Evolutionary conservation across 2,113 vertebrate genomes (phyloP), one percentile per base, ranked within the genome.

Genomic region (Etheostoma spectabile): DNA sequence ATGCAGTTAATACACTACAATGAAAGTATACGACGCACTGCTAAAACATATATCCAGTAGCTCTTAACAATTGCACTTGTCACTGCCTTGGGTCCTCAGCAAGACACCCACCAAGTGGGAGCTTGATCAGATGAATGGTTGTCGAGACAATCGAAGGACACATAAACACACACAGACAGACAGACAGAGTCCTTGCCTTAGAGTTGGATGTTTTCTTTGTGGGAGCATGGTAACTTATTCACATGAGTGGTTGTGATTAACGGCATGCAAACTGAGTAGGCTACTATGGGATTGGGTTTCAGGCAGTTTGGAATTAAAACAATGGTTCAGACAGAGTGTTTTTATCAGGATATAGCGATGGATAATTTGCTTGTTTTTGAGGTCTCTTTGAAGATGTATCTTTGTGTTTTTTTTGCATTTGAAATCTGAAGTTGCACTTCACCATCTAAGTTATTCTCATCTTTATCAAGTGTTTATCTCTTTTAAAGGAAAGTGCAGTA

Each of bases 401-500:
- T 79, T 15, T 68, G n/a, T 33, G 35, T 16, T 14, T 5, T 42
- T 4, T 48, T 65, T 73, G 38, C 52, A 42, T 59, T 24, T 16
- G 5, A 57, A 38, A 49, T 19, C 24, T 65, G 7, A 73, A 30
- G 69, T 49, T 51, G n/a, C 38, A 48, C 49, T 55, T 79, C 49
- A 63, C 8, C 49, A 15, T 22, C 8, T 2, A 6, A n/a, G 4
- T 5, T 11, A 4, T 0, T 18, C 27, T 45, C 13, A 13, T 70
- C 18, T 69, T 21, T 14, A 42, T 33, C 33, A 30, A 79, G 48
- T 46, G 66, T 53, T 62, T 52, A 16, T 15, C 22, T 78, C 7
- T 45, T 53, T 61, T 33, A 62, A 33, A 30, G 19, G 19, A 63
- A 63, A n/a, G 12, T 22, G 38, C 18, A 8, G 5, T 16, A 61